Evolutionary conservation across 2,797 vertebrate genomes (phyloP), one percentile per base, ranked within the genome.

Genomic region (Vireo griseus): DNA sequence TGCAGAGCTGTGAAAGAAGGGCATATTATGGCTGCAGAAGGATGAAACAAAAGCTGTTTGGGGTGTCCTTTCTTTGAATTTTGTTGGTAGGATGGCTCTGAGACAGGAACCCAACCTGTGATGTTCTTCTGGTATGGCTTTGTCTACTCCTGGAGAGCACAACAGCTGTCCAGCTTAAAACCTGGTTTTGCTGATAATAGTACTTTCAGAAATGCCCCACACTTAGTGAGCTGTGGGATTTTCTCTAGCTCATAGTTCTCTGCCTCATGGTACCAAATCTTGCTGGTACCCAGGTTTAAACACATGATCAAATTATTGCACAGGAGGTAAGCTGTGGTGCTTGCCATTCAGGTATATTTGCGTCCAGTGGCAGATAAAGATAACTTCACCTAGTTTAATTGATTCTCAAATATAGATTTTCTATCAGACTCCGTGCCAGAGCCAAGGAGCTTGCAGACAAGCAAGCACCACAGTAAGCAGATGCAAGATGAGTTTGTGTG

Each of bases 401-500:
- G 20, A 26, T 59, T 69, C 29, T 50, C n/a, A 31, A 5, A 6
- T 42, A 13, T 0, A 35, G 75, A 31, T 83, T 69, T 73, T 59
- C 25, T 11, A 21, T 82, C 35, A 57, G 57, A 11, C 28, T 29
- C 15, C 0, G 0, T 51, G 42, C 5, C 33, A 6, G 29, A 61
- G 44, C 40, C 40, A 11, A 33, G 47, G 50, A 78, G 33, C 5
- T 47, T 50, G 62, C 47, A 35, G 40, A 19, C 5, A 31, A 16
- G 28, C n/a, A 40, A 2, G 19, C 16, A 2, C 20, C n/a, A 6
- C 50, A 13, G 31, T 22, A 48, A 68, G 2, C 19, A 55, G 40
- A 3, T 50, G 50, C n/a, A 44, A 28, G 52, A 3, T 29, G n/a
- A 42, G 24, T 45, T 42, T 82, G 55, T 39, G 8, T 39, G 42